phyloP scores from a whole-genome alignment of 2,113 vertebrate genomes.

The Pangasianodon hypophthalmus region DNA sequence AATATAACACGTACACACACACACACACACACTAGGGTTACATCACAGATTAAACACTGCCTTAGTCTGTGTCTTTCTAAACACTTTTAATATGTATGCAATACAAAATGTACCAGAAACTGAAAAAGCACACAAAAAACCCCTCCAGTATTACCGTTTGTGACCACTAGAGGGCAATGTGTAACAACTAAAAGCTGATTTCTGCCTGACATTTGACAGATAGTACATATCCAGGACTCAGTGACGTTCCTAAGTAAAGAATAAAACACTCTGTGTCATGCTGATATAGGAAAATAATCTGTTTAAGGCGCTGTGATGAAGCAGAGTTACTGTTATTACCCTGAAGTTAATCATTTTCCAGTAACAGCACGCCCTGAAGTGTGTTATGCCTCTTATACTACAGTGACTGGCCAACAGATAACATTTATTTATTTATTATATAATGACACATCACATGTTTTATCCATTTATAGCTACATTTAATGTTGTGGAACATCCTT shows the following conservation, averaged over 20 bases:
- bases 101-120: background rate
- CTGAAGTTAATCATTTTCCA: background rate
- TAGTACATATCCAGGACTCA: background rate
- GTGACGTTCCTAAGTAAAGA: background rate
- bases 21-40: background rate
- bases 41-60: background rate
- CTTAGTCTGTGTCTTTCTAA: background rate
- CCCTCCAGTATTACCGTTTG: background rate
- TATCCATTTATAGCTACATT: background rate
- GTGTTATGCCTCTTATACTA: background rate
- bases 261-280: background rate
- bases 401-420: background rate
- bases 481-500: background rate
- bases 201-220: background rate
- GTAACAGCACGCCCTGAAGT: background rate
- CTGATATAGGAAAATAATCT: background rate
- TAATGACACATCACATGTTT: background rate
- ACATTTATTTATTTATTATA: background rate
- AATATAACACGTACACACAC: background rate
- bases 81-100: background rate
- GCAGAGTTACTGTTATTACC: background rate
- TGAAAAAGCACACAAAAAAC: background rate
- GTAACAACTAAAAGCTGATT: background rate
- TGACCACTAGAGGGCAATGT: conserved; percentile 33
- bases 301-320: background rate